These are phyloP conservation scores for Proctacanthus coquilletti DNA, from an alignment of 1,140 invertebrate species.

Conservation along the genomic window DNA sequence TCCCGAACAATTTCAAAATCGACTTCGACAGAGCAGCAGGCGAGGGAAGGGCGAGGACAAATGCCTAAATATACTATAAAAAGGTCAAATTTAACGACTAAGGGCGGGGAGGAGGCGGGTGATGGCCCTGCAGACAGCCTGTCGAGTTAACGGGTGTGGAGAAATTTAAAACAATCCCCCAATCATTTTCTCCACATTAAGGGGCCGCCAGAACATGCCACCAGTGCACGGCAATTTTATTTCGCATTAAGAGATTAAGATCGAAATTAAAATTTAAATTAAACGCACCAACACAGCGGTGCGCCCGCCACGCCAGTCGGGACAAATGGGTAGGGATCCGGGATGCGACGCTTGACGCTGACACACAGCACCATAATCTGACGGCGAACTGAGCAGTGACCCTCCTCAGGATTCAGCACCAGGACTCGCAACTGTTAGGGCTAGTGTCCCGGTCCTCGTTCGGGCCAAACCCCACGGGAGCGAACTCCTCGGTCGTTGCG, in stretches of 20 bases:
- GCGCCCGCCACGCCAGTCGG: not conserved
- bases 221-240: conserved; percentile 28
- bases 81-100: conserved; percentile 3
- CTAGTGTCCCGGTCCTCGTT: too few species aligned
- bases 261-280: conserved; percentile 30
- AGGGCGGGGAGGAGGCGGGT: not conserved
- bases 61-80: too few species aligned
- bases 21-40: too few species aligned
- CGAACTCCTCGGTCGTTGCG: too few species aligned
- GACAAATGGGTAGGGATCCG: not conserved
- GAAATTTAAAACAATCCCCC: not conserved
- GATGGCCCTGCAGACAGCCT: not conserved
- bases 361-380: too few species aligned
- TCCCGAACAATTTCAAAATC: too few species aligned
- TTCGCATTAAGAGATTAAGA: conserved; percentile 30
- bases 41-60: too few species aligned
- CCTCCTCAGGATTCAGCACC: too few species aligned
- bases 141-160: not conserved
- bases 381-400: too few species aligned
- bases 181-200: not conserved
- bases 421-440: too few species aligned
- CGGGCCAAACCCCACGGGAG: too few species aligned
- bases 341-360: too few species aligned
- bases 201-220: conserved; percentile 12
- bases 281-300: conserved; percentile 7